phyloP scores from a whole-genome alignment of 2,888 invertebrate species.

The Archips crataeganus region DNA sequence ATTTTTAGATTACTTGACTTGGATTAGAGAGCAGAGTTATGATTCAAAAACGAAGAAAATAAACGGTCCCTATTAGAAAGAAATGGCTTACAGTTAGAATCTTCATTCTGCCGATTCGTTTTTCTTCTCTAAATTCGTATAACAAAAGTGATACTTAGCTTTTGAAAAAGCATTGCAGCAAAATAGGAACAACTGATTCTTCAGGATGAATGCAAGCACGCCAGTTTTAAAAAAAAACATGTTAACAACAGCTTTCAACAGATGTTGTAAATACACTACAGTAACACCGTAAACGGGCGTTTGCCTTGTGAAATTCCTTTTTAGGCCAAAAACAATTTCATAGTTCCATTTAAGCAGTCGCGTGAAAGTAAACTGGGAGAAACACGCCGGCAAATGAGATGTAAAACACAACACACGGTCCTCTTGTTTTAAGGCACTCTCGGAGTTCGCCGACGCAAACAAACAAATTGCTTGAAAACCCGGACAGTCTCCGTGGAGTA shows the following conservation, averaged over 20 bases:
- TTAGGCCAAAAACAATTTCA: slow-evolving; percentile 27
- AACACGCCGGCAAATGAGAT: slow-evolving; percentile 47
- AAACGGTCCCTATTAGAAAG: too few species aligned
- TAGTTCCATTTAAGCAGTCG: slow-evolving; percentile 34
- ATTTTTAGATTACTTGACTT: too few species aligned
- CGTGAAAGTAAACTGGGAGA: slow-evolving; percentile 38
- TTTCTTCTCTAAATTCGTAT: too few species aligned
- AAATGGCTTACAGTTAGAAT: too few species aligned
- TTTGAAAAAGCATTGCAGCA: too few species aligned
- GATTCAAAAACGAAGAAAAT: too few species aligned
- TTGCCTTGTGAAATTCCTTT: slow-evolving; percentile 3
- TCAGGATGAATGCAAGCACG: too few species aligned
- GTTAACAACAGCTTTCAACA: background rate
- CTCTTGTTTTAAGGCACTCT: slow-evolving; percentile 43
- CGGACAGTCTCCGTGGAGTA: background rate
- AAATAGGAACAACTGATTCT: too few species aligned
- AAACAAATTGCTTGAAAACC: slow-evolving; percentile 9
- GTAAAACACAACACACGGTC: slow-evolving; percentile 46
- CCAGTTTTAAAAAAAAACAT: background rate
- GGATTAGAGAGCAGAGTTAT: too few species aligned
- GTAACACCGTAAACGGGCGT: background rate
- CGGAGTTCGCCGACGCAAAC: slow-evolving; percentile 21
- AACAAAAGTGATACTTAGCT: too few species aligned
- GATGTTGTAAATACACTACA: background rate
- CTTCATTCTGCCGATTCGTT: too few species aligned